Evolutionary conservation across 1,140 invertebrate genomes (phyloP).

Genomic region (Paracyclopina nana): DNA sequence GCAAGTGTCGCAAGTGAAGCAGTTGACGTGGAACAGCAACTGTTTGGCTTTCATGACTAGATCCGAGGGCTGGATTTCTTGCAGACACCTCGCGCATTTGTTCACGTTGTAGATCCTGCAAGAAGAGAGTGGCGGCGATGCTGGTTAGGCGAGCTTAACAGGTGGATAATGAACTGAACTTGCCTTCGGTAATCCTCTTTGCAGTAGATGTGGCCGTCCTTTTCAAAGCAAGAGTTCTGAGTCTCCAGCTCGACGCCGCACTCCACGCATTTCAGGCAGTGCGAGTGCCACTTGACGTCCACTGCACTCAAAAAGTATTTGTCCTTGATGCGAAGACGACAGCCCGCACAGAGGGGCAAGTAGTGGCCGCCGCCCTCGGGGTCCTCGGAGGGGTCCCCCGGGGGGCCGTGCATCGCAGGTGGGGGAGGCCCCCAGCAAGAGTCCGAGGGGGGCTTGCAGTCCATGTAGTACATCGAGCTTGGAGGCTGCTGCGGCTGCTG

Average conservation of each 20-base stretch:
- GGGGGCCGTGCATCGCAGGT: too few relatives aligned
- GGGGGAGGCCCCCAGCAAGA: too few relatives aligned
- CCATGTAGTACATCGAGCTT: too few relatives aligned
- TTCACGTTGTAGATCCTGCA: slow-evolving; percentile 5
- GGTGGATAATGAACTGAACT: not conserved
- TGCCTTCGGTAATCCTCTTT: slow-evolving; percentile 22
- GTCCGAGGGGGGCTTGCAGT: too few relatives aligned
- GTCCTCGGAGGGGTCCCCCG: not conserved
- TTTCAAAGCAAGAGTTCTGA: slow-evolving; percentile 21
- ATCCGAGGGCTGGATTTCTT: slow-evolving; percentile 82
- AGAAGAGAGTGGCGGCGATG: too few relatives aligned
- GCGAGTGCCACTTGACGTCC: slow-evolving; percentile 21
- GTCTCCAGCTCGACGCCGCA: slow-evolving; percentile 19
- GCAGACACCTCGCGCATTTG: slow-evolving; percentile 83
- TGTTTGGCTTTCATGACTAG: slow-evolving; percentile 92
- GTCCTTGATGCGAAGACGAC: slow-evolving; percentile 20
- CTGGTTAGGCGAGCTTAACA: too few relatives aligned
- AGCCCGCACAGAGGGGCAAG: slow-evolving; percentile 20
- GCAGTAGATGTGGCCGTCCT: slow-evolving; percentile 21
- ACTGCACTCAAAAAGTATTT: slow-evolving; percentile 20
- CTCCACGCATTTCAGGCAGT: slow-evolving; percentile 20
- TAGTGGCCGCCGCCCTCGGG: slow-evolving; percentile 15
- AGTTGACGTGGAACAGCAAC: slow-evolving; percentile 95
- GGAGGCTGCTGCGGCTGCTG: too few relatives aligned
- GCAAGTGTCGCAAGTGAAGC: slow-evolving; percentile 26